Evolutionary conservation across 2,888 invertebrate genomes (phyloP).

Genomic region (Perizoma flavofasciatum): DNA sequence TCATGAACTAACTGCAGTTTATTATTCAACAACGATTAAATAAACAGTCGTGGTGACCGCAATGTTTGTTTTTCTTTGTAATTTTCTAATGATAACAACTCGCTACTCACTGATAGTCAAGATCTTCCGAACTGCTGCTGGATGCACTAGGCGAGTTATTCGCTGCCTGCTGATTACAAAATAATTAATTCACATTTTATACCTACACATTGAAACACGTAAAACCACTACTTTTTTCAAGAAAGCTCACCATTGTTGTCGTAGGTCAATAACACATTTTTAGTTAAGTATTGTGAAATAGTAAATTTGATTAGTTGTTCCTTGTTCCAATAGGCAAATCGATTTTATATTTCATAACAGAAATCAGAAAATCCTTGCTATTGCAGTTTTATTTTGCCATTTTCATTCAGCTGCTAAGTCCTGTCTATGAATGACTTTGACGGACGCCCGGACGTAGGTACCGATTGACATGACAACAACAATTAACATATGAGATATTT

Average conservation of each 20-base stretch:
- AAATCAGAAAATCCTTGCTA: no score
- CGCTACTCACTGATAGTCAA: constrained; percentile 68
- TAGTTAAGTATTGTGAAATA: background rate
- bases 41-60: background rate
- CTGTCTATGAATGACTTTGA: no score
- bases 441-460: no score
- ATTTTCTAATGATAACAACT: constrained; percentile 18
- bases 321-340: no score
- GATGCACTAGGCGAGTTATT: constrained; percentile 58
- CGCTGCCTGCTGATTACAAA: constrained; percentile 40
- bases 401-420: no score
- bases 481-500: no score
- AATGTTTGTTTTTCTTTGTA: constrained; percentile 25
- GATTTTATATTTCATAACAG: no score
- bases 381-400: no score
- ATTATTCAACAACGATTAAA: background rate
- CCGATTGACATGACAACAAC: no score
- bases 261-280: constrained; percentile 13
- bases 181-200: constrained; percentile 22
- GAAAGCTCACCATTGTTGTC: constrained; percentile 22
- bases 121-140: constrained; percentile 50
- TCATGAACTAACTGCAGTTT: constrained; percentile 4
- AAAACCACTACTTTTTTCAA: constrained; percentile 10
- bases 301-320: no score
- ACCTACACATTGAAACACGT: background rate